Evolutionary conservation across 2,113 vertebrate genomes (phyloP).

Genomic region (Ptilonorhynchus violaceus): DNA sequence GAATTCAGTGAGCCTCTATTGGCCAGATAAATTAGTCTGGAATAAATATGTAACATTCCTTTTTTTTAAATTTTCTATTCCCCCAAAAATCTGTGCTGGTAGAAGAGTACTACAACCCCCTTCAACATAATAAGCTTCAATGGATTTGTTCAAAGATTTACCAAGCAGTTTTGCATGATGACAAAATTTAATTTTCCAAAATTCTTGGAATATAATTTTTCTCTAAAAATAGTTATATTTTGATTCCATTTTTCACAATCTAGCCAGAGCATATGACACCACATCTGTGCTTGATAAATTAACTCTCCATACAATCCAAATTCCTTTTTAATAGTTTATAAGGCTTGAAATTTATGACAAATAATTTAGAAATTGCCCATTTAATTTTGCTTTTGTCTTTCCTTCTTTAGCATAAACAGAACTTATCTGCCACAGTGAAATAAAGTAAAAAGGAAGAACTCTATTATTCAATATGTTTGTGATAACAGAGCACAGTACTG

Average conservation of each 20-base stretch:
- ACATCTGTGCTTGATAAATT: conserved; percentile 37
- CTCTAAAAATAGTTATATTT: not conserved
- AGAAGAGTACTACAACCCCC: not conserved
- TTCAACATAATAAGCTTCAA: not conserved
- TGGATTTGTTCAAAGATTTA: not conserved
- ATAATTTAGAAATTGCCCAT: conserved; percentile 1
- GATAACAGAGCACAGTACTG: not conserved
- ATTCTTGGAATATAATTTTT: conserved; percentile 1
- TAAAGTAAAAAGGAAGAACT: not conserved
- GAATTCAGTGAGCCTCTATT: not conserved
- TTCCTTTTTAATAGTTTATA: conserved; percentile 30
- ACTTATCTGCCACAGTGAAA: not conserved
- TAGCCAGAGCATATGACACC: not conserved
- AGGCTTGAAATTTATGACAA: conserved; percentile 22
- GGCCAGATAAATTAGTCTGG: not conserved
- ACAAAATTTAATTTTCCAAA: conserved; percentile 20
- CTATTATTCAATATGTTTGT: not conserved
- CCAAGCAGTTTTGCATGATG: not conserved
- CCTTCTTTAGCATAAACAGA: not conserved
- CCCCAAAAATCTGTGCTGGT: not conserved
- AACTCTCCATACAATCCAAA: conserved; percentile 2
- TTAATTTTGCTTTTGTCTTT: not conserved
- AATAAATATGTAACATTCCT: not conserved
- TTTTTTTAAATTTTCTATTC: not conserved
- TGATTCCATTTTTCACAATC: conserved; percentile 41